These are phyloP conservation scores for Rhagonycha fulva DNA, from an alignment of 2,888 invertebrate species.

Conservation along the genomic window DNA sequence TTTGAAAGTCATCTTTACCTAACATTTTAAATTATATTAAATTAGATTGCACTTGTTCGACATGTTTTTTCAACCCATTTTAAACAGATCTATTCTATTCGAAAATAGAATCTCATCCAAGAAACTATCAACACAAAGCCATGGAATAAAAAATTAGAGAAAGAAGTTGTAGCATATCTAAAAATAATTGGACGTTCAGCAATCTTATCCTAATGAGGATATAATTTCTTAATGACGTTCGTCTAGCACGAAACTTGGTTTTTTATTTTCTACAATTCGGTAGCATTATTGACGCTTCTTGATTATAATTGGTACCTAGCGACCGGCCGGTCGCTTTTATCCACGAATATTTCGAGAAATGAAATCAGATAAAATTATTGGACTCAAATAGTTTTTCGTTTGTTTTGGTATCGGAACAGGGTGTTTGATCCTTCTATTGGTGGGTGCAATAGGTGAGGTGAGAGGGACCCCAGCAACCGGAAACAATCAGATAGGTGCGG, in stretches of 20 bases:
- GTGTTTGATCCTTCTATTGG: conserved; percentile 19
- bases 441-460: conserved; percentile 6
- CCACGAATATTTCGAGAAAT: neutral
- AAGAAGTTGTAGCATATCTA: conserved; percentile 12
- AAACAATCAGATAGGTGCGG: conserved; percentile 52
- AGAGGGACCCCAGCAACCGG: conserved; percentile 35
- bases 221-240: conserved; percentile 25
- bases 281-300: conserved; percentile 20
- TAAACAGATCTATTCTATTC: neutral
- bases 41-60: neutral
- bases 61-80: neutral
- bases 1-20: neutral
- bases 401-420: conserved; percentile 15
- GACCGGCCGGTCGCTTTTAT: conserved; percentile 1
- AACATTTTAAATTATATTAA: neutral
- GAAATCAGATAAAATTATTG: conserved; percentile 24
- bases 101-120: neutral
- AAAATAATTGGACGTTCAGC: conserved; percentile 26
- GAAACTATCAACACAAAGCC: neutral
- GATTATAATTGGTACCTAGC: conserved; percentile 15
- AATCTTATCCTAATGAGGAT: conserved; percentile 26
- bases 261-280: conserved; percentile 19
- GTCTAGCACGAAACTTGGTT: conserved; percentile 22
- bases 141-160: neutral
- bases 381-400: conserved; percentile 24